These are phyloP conservation scores for Ceratoteleas bidentatus DNA, from an alignment of 1,140 invertebrate species.

Conservation along the genomic window DNA sequence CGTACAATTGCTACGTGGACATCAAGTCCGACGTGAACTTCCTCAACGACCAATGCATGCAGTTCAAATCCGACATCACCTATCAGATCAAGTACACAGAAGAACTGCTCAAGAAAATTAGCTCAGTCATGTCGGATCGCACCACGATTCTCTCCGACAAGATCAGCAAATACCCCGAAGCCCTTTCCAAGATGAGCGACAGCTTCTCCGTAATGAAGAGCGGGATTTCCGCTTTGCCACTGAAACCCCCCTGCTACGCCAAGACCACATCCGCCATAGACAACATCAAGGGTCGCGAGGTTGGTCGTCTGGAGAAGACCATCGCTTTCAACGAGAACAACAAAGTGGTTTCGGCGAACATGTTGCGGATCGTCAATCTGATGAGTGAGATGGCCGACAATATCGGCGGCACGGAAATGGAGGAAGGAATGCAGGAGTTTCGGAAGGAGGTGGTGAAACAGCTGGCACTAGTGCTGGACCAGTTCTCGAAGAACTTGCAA, in stretches of 20 bases:
- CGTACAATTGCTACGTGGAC: constrained; percentile 12
- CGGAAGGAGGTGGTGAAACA: neutral
- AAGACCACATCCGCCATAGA: constrained; percentile 12
- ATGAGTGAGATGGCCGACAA: constrained; percentile 9
- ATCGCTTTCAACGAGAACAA: constrained; percentile 25
- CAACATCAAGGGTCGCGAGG: constrained; percentile 13
- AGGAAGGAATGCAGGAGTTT: neutral
- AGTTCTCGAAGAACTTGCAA: constrained; percentile 12
- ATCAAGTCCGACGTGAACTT: constrained; percentile 24
- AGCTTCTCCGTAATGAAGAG: neutral
- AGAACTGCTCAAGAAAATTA: neutral
- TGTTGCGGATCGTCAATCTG: neutral
- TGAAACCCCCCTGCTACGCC: constrained; percentile 14
- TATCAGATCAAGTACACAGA: constrained; percentile 16
- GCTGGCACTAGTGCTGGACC: neutral
- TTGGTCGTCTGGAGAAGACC: neutral
- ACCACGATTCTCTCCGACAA: neutral
- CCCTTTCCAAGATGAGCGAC: constrained; percentile 11
- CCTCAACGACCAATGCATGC: constrained; percentile 1
- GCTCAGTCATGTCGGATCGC: constrained; percentile 1
- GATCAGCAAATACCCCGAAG: constrained; percentile 5
- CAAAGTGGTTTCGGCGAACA: constrained; percentile 12
- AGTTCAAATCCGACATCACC: constrained; percentile 6
- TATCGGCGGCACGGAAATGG: constrained; percentile 5
- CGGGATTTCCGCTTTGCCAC: constrained; percentile 4